Conservation (phyloP, 2,113 vertebrate genomes). For the Axis porcinus region DNA sequence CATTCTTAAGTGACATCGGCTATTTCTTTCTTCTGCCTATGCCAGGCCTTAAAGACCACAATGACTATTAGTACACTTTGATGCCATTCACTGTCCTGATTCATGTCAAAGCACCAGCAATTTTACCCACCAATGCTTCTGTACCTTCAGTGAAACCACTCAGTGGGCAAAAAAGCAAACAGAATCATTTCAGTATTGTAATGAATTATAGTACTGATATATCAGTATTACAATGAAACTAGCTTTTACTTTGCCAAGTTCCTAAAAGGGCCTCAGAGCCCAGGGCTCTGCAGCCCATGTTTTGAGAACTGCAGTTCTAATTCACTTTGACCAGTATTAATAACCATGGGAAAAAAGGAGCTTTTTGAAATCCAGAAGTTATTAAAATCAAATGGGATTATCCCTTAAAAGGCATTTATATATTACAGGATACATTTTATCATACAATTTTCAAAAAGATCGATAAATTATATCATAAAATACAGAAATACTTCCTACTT, state of each 20-base stretch:
- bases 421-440: conserved; percentile 1
- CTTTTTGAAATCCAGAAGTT: not conserved
- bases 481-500: not conserved
- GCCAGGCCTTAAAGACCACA: not conserved
- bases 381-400: not conserved
- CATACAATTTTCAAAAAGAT: not conserved
- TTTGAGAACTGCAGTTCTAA: not conserved
- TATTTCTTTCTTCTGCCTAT: not conserved
- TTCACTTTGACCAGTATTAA: not conserved
- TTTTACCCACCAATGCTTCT: not conserved
- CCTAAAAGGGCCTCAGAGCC: not conserved
- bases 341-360: not conserved
- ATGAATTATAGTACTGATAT: not conserved
- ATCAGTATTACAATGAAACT: not conserved
- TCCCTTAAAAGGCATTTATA: not conserved
- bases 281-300: not conserved
- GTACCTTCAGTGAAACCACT: not conserved
- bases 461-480: not conserved
- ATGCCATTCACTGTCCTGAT: not conserved
- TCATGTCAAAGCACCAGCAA: not conserved
- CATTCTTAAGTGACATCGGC: not conserved
- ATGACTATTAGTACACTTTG: not conserved
- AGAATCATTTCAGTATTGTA: not conserved
- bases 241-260: not conserved
- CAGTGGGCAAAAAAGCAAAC: not conserved